phyloP scores from a whole-genome alignment of 2,113 vertebrate species.

The Phaethon lepturus region DNA sequence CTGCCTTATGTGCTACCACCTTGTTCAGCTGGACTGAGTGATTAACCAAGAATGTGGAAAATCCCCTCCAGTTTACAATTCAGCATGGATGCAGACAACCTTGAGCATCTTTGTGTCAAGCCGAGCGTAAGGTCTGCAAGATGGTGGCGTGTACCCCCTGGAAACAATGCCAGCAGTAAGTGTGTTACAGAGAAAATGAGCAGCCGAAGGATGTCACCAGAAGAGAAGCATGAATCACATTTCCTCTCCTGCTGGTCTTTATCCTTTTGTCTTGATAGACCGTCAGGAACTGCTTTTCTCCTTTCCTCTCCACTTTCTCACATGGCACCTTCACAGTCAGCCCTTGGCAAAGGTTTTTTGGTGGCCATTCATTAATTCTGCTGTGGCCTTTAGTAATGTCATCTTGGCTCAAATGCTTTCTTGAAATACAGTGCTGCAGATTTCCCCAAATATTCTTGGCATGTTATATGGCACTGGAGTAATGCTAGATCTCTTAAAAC shows the following conservation, averaged over 20 bases:
- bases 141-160: neutral
- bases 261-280: neutral
- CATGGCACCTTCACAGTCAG: neutral
- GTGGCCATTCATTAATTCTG: constrained; percentile 50
- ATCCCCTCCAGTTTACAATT: neutral
- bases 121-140: neutral
- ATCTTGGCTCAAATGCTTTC: constrained; percentile 24
- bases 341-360: neutral
- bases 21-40: neutral
- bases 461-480: constrained; percentile 2
- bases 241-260: neutral
- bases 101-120: neutral
- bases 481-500: constrained; percentile 40
- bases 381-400: constrained; percentile 44
- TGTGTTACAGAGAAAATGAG: neutral
- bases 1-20: neutral
- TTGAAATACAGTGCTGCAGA: constrained; percentile 42
- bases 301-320: neutral
- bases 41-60: neutral
- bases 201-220: neutral
- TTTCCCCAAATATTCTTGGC: constrained; percentile 5
- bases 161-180: neutral
- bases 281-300: neutral
- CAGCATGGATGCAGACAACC: neutral
- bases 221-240: neutral